Base-by-base conservation (phyloP, 2,797 vertebrate species). In the Synanceia verrucosa region DNA sequence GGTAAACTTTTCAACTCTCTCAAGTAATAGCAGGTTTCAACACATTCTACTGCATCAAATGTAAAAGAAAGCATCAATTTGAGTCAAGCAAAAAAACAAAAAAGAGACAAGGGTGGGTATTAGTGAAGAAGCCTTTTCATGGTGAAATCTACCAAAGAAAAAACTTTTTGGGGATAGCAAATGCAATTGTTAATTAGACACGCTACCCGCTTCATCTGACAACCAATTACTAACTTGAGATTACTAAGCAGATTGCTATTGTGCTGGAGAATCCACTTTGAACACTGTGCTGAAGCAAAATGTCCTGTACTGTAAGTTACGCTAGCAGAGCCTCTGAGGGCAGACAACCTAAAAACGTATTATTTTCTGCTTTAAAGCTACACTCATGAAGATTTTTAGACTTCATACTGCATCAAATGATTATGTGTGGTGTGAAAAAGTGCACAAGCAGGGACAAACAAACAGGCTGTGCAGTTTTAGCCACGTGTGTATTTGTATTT, bases 11-110 rank as follows among this genome's bases (percentile, higher is more conserved):
- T 48, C 24, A 36, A 65, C n/a, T 23, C 23, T 21, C 24, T 34
- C 3, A 34, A 33, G 65, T 53, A 51, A 52, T 31, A 46, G 36
- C 18, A 46, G 16, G 47, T 56, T 61, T 63, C 24, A 63, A 62
- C 46, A 69, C 33, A 44, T 31, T 50, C 31, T 31, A 33, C 46
- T 47, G 29, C n/a, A 18, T 19, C 9, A 3, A 43, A 44, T 52
- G 48, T n/a, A 24, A 60, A 23, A 29, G 19, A 56, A 65, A 29
- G 11, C 7, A 47, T 46, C 29, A 1, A 55, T 52, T 39, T 51
- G 7, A 50, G 19, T 44, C 9, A 28, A 43, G 21, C 28, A 41
- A 19, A 46, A 50, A 26, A 56, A 14, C 19, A 12, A 33, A 51
- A 65, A 39, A 19, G 4, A 21, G 59, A 46, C 12, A 43, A 34